Base-by-base conservation (phyloP, 2,113 vertebrate genomes). In the Limanda limanda region DNA sequence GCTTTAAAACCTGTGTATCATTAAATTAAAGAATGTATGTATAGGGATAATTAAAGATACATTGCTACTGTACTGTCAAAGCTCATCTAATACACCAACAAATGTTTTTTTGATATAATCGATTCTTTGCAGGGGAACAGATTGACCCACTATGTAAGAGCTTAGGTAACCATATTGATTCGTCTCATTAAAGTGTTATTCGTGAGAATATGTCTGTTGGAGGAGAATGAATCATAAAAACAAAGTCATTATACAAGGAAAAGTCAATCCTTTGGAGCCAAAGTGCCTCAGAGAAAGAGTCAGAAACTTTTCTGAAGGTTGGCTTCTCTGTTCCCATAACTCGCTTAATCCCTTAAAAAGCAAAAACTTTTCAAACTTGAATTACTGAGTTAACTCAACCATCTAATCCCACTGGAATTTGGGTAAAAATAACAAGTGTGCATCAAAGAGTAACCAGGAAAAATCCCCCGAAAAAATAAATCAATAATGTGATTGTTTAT, bases 131-230 rank as follows among this genome's bases (percentile, higher is more conserved):
- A 59, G 51, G 21, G 68, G 56, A 81, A 70, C 3, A 71, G 5
- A 48, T 13, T 64, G 51, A n/a, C 51, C 56, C 57, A 20, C 11
- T 54, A 47, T 21, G 9, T 40, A 8, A 63, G 67, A 40, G 74
- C 48, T 75, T 63, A 48, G 42, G 45, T 55, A 75, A 73, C 31
- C 18, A 31, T 60, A 63, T 62, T 62, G 54, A 78, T 72, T 63
- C 45, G 69, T 75, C 40, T 71, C 25, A 55, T 45, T 70, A 10
- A 75, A 74, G 20, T 20, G 59, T 31, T 65, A 58, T 31, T 59
- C 64, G 6, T 59, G 75, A 51, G 59, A 51, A 18, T 7, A 7
- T 20, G 63, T 31, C 23, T 5, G 61, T 3, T 12, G 4, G 27
- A 20, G 27, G 63, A 76, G 35, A n/a, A 31, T 23, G 27, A 27